Base-by-base conservation (phyloP, 2,797 vertebrate species). In the Peromyscus melanophrys region DNA sequence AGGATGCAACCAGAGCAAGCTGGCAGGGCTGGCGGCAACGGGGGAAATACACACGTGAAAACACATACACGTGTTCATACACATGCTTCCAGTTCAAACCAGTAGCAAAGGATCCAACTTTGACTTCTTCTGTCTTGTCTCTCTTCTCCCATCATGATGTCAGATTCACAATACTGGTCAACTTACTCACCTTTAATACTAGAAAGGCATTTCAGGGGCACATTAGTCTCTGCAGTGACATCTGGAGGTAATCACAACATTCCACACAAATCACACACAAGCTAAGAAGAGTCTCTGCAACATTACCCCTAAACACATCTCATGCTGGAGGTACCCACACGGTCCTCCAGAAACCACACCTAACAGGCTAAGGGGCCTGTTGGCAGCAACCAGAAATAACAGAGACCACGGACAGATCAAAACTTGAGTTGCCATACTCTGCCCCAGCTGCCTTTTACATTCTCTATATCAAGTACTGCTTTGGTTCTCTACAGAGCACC, bases 141-240 rank as follows among this genome's bases (percentile, higher is more conserved):
- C 37, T 61, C 25, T 84, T 92, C 43, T 77, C 23, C 75, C 37
- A 77, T 13, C 27, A 34, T 11, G 61, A 73, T 43, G 10, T 23
- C 43, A 29, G 37, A 80, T 84, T 91, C 75, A 40, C 4, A 90
- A 52, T 6, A 87, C 46, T n/a, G 78, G 82, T 52, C 88, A 80
- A 88, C 19, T 49, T 88, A 57, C 11, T 95, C 25, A 40, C 77
- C 85, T 92, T 75, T 83, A 87, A 93, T 86, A 14, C 23, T 69
- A 61, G 7, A 46, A n/a, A 88, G 61, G 65, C 61, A 21, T 49
- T 83, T 87, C 80, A 84, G 84, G 77, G 69, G 34, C 77, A 92
- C 46, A 43, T 1, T n/a, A 13, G 63, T 85, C 19, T 85, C 43
- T 34, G 52, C 29, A 67, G 0, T 49, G 63, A 0, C 43, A 25